Conservation (phyloP, 1,140 invertebrate species). For the Drosophila fuyamai region DNA sequence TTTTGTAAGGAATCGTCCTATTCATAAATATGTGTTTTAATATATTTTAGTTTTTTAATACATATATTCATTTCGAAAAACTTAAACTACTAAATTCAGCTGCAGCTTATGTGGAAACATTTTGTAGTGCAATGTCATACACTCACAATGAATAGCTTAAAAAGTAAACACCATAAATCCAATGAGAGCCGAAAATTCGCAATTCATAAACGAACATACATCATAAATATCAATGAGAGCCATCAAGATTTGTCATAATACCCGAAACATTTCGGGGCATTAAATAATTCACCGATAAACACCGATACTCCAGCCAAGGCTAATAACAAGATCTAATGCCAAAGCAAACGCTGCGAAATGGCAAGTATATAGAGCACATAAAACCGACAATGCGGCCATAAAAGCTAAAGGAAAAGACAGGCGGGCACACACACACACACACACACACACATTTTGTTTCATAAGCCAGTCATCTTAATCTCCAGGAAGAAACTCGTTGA, state of each 20-base stretch:
- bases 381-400: conserved; percentile 31
- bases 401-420: conserved; percentile 31
- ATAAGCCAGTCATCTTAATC: conserved; percentile 77
- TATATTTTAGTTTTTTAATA: no score
- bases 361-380: conserved; percentile 37
- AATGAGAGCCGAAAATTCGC: conserved; percentile 21
- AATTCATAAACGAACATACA: conserved; percentile 27
- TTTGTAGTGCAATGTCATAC: background rate
- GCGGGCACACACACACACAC: conserved; percentile 3
- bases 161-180: conserved; percentile 10
- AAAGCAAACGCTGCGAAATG: conserved; percentile 28
- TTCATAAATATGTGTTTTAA: no score
- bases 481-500: conserved; percentile 69
- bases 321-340: conserved; percentile 45
- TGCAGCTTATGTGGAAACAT: background rate
- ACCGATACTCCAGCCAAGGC: conserved; percentile 3
- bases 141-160: conserved; percentile 9
- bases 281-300: conserved; percentile 35
- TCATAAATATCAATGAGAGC: conserved; percentile 30
- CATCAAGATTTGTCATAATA: conserved; percentile 10
- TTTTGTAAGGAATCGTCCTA: no score
- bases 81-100: no score
- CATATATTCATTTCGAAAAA: no score
- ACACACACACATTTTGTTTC: conserved; percentile 55
- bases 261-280: conserved; percentile 5